phyloP scores from a whole-genome alignment of 2,888 invertebrate species.

The Drosophila koepferae region DNA sequence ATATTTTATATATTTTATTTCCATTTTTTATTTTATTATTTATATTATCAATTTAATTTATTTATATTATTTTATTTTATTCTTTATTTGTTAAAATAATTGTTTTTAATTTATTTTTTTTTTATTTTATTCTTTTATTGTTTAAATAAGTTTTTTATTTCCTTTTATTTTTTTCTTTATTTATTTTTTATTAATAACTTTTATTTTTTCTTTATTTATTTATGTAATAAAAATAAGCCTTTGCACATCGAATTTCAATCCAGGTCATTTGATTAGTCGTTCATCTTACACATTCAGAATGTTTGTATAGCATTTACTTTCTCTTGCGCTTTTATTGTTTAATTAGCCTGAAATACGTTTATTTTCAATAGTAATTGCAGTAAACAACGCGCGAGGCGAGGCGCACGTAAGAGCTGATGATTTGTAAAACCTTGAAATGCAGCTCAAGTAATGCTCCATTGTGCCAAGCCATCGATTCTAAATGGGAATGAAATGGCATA shows the following conservation, averaged over 20 bases:
- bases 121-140: too few relatives aligned
- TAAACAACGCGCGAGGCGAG: conserved; percentile 65
- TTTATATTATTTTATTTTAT: too few relatives aligned
- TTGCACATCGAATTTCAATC: background rate
- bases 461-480: conserved; percentile 44
- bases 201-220: too few relatives aligned
- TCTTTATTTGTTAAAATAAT: too few relatives aligned
- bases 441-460: conserved; percentile 49
- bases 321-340: conserved; percentile 71
- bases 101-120: too few relatives aligned
- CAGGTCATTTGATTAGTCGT: background rate
- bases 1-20: too few relatives aligned
- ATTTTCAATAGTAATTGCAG: conserved; percentile 77
- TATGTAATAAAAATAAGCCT: background rate
- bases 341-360: conserved; percentile 81
- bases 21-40: too few relatives aligned
- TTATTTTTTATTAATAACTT: too few relatives aligned
- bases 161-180: too few relatives aligned
- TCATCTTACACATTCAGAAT: background rate
- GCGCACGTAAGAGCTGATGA: conserved; percentile 55
- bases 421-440: conserved; percentile 72
- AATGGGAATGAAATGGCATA: conserved; percentile 31
- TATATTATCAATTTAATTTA: too few relatives aligned
- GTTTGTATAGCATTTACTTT: conserved; percentile 57
- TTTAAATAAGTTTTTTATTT: too few relatives aligned